phyloP scores from a whole-genome alignment of 1,140 invertebrate genomes.

The Arctopsyche grandis region DNA sequence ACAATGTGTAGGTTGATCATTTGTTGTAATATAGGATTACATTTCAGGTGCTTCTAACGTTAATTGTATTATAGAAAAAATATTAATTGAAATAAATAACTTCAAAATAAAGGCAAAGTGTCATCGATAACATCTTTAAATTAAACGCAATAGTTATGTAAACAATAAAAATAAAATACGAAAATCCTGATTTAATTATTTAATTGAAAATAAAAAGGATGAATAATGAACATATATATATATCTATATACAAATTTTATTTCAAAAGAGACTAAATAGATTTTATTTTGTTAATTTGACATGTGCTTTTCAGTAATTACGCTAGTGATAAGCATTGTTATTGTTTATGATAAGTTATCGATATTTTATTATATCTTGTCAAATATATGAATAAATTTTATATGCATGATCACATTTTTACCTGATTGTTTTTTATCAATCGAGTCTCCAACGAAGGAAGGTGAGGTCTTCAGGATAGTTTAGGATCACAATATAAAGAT shows the following conservation, averaged over 20 bases:
- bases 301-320: not conserved
- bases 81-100: not conserved
- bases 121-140: not conserved
- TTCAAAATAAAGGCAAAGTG: not conserved
- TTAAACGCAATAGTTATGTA: not conserved
- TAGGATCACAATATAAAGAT: conserved; percentile 22
- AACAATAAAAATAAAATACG: not conserved
- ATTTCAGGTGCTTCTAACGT: no score
- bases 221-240: conserved; percentile 3
- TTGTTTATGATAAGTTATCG: not conserved
- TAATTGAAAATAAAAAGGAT: not conserved
- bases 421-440: conserved; percentile 15
- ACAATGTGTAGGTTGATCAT: no score
- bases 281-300: not conserved
- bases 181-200: not conserved
- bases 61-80: not conserved
- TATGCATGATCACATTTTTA: conserved; percentile 26
- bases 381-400: not conserved
- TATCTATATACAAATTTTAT: not conserved
- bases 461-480: conserved; percentile 33
- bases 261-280: not conserved
- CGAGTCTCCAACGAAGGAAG: conserved; percentile 13
- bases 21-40: no score
- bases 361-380: not conserved
- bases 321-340: not conserved